phyloP scores from a whole-genome alignment of 2,113 vertebrate genomes.

The Nyctibius bracteatus region DNA sequence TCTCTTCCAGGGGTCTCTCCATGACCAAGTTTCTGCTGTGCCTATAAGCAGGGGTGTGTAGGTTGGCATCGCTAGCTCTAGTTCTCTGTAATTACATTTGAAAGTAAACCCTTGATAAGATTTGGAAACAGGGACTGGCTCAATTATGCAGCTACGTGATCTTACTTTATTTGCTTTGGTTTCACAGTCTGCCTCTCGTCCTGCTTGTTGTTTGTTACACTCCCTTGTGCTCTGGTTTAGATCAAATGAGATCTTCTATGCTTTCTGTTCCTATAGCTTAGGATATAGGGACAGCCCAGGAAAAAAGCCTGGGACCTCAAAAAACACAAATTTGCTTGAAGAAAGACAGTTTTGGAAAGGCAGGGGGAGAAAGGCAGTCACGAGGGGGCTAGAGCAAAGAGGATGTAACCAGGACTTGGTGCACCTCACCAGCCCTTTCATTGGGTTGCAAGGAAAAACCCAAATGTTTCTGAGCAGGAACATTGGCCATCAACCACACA shows the following conservation, averaged over 20 bases:
- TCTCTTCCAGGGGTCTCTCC: neutral
- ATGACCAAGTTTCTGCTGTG: neutral
- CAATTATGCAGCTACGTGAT: neutral
- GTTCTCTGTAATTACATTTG: neutral
- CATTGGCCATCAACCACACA: neutral
- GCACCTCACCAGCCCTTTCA: neutral
- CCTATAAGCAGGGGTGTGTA: neutral
- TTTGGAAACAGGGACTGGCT: neutral
- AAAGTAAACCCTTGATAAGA: neutral
- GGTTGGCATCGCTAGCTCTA: neutral
- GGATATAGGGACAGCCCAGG: neutral
- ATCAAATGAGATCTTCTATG: neutral
- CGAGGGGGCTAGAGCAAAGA: rapidly evolving
- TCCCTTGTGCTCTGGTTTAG: neutral
- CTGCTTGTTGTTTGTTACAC: conserved; percentile 1
- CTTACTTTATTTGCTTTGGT: neutral
- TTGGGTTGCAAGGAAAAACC: neutral
- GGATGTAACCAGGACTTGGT: neutral
- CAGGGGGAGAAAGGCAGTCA: neutral
- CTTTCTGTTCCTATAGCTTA: neutral
- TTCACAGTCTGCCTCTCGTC: conserved; percentile 18
- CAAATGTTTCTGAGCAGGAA: neutral
- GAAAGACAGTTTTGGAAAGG: neutral
- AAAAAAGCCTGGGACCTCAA: neutral
- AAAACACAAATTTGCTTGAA: neutral